Base-by-base conservation (phyloP, 2,888 invertebrate species). In the Parascotia fuliginaria region DNA sequence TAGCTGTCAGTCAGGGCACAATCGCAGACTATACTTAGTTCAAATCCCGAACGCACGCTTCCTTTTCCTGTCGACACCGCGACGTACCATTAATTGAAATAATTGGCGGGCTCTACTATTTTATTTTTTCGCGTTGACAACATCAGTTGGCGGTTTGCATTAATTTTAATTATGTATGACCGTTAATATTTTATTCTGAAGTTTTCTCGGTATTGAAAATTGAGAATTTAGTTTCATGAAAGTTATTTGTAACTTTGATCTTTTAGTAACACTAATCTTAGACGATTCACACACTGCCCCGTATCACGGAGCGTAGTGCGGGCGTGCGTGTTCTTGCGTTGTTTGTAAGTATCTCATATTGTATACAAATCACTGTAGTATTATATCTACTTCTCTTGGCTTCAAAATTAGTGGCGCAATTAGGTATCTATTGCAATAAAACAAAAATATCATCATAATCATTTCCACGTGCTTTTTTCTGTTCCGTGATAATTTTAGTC, bases 71-170 rank as follows among this genome's bases (percentile, higher is more conserved):
- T 87, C 86, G 76, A 75, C 85, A 70, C 77, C 70, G 77, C 74
- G 81, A 83, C 86, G 85, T 87, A 83, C 69, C 86, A 88, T 91
- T 89, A 89, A 90, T 89, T 89, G 89, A 86, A 83, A 86, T 90
- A 90, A 90, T 91, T 91, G 89, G 88, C 89, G 85, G 79, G 73
- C 73, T 75, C 77, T 66, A 60, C 72, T 77, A 67, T 69, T 82
- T 82, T 83, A 77, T 83, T 87, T 83, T 87, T 87, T 84, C 71
- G 77, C 79, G 83, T 70, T 84, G 87, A 87, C 86, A 87, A 83
- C 85, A 80, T 73, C 67, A 63, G 68, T 74, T 74, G 75, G 66
- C 81, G 73, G 65, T 70, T 73, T 76, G 64, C 59, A 65, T 75
- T 75, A 59, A 71, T 79, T 76, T 74, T 75, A 75, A 77, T 77